These are phyloP conservation scores for Eupithecia tripunctaria DNA, from an alignment of 2,888 invertebrate genomes.

Conservation along the genomic window DNA sequence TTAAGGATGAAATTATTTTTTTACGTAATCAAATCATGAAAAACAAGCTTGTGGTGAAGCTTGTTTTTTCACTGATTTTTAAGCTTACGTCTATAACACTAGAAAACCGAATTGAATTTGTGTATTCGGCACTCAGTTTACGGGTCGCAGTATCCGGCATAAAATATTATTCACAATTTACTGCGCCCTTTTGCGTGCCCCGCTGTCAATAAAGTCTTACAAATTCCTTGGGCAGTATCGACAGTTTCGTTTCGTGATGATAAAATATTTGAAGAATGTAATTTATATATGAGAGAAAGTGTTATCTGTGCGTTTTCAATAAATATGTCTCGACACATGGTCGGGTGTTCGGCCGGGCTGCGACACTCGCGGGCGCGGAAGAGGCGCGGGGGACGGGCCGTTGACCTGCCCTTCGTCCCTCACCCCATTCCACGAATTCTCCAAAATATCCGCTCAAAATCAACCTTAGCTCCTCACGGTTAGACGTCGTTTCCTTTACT, in stretches of 20 bases:
- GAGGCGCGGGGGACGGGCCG: slow-evolving; percentile 55
- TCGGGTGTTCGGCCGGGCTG: slow-evolving; percentile 47
- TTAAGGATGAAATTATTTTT: not conserved
- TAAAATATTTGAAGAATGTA: slow-evolving; percentile 46
- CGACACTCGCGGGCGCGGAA: slow-evolving; percentile 47
- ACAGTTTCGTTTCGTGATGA: slow-evolving; percentile 45
- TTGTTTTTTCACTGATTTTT: not conserved
- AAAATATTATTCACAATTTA: slow-evolving; percentile 45
- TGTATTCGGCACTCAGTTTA: slow-evolving; percentile 36
- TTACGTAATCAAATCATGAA: not conserved
- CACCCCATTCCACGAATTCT: slow-evolving; percentile 54
- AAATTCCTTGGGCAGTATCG: slow-evolving; percentile 41
- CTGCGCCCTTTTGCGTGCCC: slow-evolving; percentile 41
- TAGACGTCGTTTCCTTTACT: slow-evolving; percentile 62
- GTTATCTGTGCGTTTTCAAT: slow-evolving; percentile 55
- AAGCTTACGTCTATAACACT: not conserved
- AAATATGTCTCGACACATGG: slow-evolving; percentile 54
- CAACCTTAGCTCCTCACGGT: slow-evolving; percentile 65
- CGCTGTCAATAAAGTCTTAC: slow-evolving; percentile 45
- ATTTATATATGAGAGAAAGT: slow-evolving; percentile 50
- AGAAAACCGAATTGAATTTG: slow-evolving; percentile 32
- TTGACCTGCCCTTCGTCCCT: slow-evolving; percentile 71
- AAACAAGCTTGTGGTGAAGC: not conserved
- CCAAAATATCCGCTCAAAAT: slow-evolving; percentile 57
- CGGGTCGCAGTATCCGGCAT: slow-evolving; percentile 37